Conservation (phyloP, 2,113 vertebrate species). For the Andinoacara biseriatus region DNA sequence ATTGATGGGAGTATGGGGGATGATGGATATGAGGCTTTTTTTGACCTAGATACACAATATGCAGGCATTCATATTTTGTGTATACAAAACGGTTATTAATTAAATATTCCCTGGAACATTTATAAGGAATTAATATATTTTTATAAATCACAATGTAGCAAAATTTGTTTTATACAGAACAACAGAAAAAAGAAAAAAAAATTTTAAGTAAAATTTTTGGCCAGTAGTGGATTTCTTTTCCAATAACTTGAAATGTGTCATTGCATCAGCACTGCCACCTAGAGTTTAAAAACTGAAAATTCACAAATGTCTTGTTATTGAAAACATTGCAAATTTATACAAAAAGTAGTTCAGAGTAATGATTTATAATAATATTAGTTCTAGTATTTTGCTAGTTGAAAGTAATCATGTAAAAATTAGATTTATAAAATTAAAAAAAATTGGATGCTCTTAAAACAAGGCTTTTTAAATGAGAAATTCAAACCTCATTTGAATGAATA, state of each 20-base stretch:
- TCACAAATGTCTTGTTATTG: neutral
- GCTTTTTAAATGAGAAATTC: neutral
- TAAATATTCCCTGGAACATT: neutral
- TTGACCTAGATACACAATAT: neutral
- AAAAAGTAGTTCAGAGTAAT: neutral
- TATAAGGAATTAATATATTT: neutral
- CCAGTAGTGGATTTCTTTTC: neutral
- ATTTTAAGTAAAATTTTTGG: neutral
- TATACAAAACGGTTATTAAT: no score
- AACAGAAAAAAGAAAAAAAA: neutral
- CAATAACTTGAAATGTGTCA: neutral
- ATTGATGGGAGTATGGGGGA: neutral
- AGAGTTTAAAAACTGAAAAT: slow-evolving; percentile 50
- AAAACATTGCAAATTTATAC: neutral
- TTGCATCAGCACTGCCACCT: slow-evolving; percentile 80
- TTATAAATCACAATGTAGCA: neutral
- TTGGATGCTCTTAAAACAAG: neutral
- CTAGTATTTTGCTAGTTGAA: neutral
- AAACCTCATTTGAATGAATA: neutral
- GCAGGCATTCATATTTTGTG: neutral
- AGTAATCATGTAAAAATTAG: neutral
- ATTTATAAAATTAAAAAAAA: fast-evolving
- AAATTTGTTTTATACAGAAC: neutral
- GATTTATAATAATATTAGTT: neutral
- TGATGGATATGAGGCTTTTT: neutral